Percentiles rank a stretch among this genome's conserved stretches.
Evolutionary conservation across 2,888 invertebrate genomes (phyloP).

Genomic region (Oegoconia quadripuncta): DNA sequence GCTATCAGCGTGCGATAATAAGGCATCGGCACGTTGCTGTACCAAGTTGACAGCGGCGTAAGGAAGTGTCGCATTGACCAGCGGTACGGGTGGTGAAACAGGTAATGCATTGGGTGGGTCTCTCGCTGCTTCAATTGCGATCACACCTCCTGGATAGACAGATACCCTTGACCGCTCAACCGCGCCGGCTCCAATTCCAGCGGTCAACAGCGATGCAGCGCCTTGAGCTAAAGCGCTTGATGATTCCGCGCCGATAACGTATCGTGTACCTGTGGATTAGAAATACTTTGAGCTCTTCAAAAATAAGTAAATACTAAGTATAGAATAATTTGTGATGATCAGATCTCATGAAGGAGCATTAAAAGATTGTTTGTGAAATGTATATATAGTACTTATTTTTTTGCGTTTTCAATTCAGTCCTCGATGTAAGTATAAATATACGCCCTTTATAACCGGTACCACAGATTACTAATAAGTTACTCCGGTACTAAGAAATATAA

Average conservation of each 20-base stretch:
- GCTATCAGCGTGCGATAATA: constrained; percentile 85
- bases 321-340: too few species aligned
- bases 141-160: constrained; percentile 26
- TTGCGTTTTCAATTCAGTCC: too few species aligned
- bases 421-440: too few species aligned
- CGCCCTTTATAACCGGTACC: too few species aligned
- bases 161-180: constrained; percentile 38
- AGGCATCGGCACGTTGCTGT: constrained; percentile 80
- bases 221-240: constrained; percentile 29
- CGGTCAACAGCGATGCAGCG: constrained; percentile 19
- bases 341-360: too few species aligned
- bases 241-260: constrained; percentile 58
- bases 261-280: constrained; percentile 54
- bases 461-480: too few species aligned
- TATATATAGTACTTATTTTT: too few species aligned
- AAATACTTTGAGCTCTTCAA: too few species aligned
- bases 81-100: constrained; percentile 25
- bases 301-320: too few species aligned
- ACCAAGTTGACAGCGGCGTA: constrained; percentile 83
- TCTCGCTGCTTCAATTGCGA: constrained; percentile 24
- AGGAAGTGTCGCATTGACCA: constrained; percentile 45
- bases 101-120: constrained; percentile 18
- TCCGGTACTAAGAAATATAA: too few species aligned
- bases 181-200: constrained; percentile 18
- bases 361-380: too few species aligned